These are phyloP conservation scores for Spisula solida DNA, from an alignment of 2,888 invertebrate species.

Conservation along the genomic window DNA sequence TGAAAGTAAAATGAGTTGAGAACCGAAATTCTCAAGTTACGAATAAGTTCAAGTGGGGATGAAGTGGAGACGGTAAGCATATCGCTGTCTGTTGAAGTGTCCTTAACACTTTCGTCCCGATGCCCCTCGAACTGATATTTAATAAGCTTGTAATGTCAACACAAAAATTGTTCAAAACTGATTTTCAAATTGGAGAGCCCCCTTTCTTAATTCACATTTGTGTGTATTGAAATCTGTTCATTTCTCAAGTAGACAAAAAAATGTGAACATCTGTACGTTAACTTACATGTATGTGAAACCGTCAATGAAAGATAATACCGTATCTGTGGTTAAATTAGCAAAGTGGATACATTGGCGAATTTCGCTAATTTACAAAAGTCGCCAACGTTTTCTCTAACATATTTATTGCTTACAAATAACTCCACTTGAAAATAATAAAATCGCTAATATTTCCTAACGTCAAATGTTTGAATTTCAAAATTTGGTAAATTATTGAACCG, in stretches of 20 bases:
- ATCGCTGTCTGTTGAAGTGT: constrained; percentile 24
- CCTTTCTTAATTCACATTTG: neutral
- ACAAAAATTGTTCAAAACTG: constrained; percentile 41
- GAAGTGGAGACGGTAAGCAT: constrained; percentile 27
- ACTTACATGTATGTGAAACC: neutral
- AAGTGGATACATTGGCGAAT: too few species aligned
- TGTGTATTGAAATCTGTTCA: neutral
- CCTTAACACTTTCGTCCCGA: neutral
- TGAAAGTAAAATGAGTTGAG: constrained; percentile 45
- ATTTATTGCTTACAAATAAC: too few species aligned
- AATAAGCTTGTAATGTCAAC: constrained; percentile 43
- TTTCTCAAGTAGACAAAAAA: neutral
- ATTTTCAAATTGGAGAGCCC: constrained; percentile 19
- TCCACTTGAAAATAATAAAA: too few species aligned
- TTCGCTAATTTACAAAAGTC: too few species aligned
- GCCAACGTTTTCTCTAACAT: too few species aligned
- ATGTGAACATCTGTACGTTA: neutral
- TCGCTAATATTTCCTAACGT: too few species aligned
- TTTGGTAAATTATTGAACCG: too few species aligned
- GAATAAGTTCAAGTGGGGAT: constrained; percentile 31
- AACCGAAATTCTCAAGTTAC: constrained; percentile 18
- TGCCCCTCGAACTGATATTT: constrained; percentile 25
- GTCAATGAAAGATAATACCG: neutral
- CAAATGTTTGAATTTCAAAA: too few species aligned
- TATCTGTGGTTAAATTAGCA: too few species aligned